These are phyloP conservation scores for Cepaea hortensis DNA, from an alignment of 2,888 invertebrate species.

Conservation along the genomic window DNA sequence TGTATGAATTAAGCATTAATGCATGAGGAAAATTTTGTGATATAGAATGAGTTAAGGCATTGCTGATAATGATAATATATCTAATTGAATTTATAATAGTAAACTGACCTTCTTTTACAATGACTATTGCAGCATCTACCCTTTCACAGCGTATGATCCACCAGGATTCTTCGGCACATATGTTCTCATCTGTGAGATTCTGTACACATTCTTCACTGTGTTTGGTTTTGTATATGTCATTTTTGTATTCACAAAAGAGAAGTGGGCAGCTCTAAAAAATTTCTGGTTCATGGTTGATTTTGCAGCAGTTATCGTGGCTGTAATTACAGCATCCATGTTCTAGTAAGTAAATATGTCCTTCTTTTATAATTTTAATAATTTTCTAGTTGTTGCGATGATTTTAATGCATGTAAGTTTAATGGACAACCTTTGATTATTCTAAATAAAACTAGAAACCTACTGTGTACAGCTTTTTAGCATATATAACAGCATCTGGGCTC, in stretches of 20 bases:
- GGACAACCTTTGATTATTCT: too few species aligned
- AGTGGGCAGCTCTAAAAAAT: constrained; percentile 67
- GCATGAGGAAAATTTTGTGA: not conserved
- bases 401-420: not conserved
- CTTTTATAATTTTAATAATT: not conserved
- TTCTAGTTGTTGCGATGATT: not conserved
- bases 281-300: constrained; percentile 76
- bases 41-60: not conserved
- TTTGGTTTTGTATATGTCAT: constrained; percentile 42
- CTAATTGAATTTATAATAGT: not conserved
- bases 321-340: constrained; percentile 58
- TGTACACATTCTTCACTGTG: constrained; percentile 25
- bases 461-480: too few species aligned
- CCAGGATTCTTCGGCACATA: constrained; percentile 55
- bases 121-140: constrained; percentile 55
- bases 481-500: too few species aligned
- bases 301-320: constrained; percentile 70
- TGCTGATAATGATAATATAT: not conserved
- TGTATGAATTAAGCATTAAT: not conserved
- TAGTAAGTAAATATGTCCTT: constrained; percentile 4
- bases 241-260: constrained; percentile 54
- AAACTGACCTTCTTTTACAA: too few species aligned
- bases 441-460: too few species aligned
- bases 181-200: constrained; percentile 56
- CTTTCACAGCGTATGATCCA: constrained; percentile 57